phyloP scores from a whole-genome alignment of 2,113 vertebrate species.

The Meleagris gallopavo region DNA sequence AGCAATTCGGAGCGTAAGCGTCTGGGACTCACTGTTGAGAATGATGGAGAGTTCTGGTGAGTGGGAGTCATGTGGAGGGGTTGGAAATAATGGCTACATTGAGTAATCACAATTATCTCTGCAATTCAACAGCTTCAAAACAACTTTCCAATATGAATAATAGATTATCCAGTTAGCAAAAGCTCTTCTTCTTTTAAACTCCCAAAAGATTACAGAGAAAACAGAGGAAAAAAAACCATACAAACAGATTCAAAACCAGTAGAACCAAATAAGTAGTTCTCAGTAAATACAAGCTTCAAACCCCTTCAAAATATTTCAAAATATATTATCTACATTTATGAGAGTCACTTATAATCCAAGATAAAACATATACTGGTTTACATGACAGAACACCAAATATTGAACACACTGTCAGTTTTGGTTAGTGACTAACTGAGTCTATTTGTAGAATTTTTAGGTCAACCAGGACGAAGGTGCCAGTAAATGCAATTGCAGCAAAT shows the following conservation, averaged over 20 bases:
- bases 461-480: background rate
- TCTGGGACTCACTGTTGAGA: constrained; percentile 86
- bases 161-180: background rate
- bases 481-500: background rate
- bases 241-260: background rate
- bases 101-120: background rate
- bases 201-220: background rate
- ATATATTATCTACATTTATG: background rate
- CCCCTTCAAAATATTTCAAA: background rate
- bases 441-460: background rate
- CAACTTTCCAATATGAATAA: background rate
- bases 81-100: background rate
- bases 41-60: constrained; percentile 98
- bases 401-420: background rate
- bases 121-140: background rate
- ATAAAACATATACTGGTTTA: background rate
- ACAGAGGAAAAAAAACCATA: background rate
- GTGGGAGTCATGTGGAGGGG: background rate
- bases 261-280: background rate
- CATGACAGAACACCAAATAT: background rate
- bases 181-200: background rate
- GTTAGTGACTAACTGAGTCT: background rate
- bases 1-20: constrained; percentile 82
- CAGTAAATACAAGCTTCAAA: background rate
- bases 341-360: background rate